A percentile compares a stretch with the other conserved stretches of the same genome.
Conservation (phyloP, 2,797 vertebrate genomes). For the Phylloscopus collybita region DNA sequence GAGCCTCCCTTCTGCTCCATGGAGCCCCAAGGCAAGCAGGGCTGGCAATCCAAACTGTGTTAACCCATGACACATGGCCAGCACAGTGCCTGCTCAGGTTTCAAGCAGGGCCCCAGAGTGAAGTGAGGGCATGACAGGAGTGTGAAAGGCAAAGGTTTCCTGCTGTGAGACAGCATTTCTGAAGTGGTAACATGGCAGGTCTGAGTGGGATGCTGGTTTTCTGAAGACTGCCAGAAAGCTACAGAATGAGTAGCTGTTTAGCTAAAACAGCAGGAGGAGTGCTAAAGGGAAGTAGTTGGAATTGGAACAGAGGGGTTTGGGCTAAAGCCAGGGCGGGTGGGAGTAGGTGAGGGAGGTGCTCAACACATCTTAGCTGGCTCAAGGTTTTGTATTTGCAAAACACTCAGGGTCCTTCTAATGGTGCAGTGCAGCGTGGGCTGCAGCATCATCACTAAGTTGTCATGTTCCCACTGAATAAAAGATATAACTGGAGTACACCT, state of each 20-base stretch:
- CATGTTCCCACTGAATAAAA: conserved; percentile 21
- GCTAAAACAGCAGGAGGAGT: conserved; percentile 13
- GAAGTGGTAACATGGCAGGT: neutral
- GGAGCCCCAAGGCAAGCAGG: neutral
- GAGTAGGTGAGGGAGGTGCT: conserved; percentile 44
- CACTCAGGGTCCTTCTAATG: conserved; percentile 28
- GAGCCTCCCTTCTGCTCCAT: neutral
- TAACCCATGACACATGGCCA: neutral
- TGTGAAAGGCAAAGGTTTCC: neutral
- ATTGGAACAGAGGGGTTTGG: conserved; percentile 22
- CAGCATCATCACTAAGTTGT: neutral
- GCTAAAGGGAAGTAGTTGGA: neutral
- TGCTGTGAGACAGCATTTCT: conserved; percentile 21
- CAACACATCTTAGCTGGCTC: neutral
- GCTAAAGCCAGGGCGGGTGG: neutral
- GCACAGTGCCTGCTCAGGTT: neutral
- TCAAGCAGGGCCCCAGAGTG: neutral
- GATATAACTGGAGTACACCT: neutral
- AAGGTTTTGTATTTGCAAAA: conserved; percentile 33
- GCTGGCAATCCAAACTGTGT: neutral
- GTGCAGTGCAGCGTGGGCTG: conserved; percentile 32
- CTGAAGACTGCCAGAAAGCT: neutral
- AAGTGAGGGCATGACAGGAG: neutral
- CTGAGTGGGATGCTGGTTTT: conserved; percentile 28
- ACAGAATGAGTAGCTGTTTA: neutral